Percentiles rank a stretch among this genome's conserved stretches.
phyloP scores from a whole-genome alignment of 2,113 vertebrate species.

The Mus pahari region DNA sequence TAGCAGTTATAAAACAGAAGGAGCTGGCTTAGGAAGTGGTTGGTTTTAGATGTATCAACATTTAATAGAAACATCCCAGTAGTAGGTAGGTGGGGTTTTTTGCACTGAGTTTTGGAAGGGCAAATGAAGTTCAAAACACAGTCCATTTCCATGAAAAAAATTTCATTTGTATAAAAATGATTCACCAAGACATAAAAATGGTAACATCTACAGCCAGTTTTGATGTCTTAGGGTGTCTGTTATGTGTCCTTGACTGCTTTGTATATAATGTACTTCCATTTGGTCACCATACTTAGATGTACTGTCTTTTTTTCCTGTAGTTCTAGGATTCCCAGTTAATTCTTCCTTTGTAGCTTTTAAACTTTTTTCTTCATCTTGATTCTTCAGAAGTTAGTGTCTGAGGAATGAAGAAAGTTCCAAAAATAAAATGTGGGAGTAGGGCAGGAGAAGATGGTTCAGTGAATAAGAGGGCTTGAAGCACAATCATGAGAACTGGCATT shows the following conservation, averaged over 20 bases:
- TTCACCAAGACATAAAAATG: slow-evolving; percentile 55
- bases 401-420: slow-evolving; percentile 37
- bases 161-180: slow-evolving; percentile 52
- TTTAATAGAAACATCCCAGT: slow-evolving; percentile 40
- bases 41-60: slow-evolving; percentile 52
- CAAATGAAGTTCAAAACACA: slow-evolving; percentile 52
- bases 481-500: neutral
- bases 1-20: slow-evolving; percentile 35
- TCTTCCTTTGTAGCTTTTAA: slow-evolving; percentile 30
- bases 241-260: neutral
- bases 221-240: neutral
- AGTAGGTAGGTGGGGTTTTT: slow-evolving; percentile 8
- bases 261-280: neutral
- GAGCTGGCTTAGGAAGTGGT: slow-evolving; percentile 7
- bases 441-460: neutral
- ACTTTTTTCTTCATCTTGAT: slow-evolving; percentile 28
- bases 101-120: slow-evolving; percentile 50
- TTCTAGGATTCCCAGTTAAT: neutral
- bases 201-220: neutral
- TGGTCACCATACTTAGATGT: neutral
- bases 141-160: slow-evolving; percentile 26
- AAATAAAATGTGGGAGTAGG: neutral
- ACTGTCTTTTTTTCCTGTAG: neutral
- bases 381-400: slow-evolving; percentile 49
- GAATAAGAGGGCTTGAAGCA: neutral